Base-by-base conservation (phyloP, 1,140 invertebrate species). In the Trichomalopsis sarcophagae region DNA sequence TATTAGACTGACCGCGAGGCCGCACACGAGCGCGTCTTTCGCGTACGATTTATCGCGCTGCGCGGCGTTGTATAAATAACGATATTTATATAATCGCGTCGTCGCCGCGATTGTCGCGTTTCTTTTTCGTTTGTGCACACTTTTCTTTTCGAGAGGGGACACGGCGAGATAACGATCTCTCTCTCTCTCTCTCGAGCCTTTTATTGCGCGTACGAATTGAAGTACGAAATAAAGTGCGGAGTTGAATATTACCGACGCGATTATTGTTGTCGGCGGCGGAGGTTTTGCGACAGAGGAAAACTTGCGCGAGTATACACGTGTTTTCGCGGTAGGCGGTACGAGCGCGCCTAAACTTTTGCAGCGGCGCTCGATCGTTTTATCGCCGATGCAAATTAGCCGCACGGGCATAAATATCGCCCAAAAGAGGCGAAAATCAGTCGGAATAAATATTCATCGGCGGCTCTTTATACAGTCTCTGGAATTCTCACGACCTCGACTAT, bases 141-240 rank as follows among this genome's bases (percentile, higher is more conserved):
- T 36, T 36, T 36, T 36, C 33, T 3, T 36, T 36, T 36, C 50
- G 17, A 14, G 50, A 27, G 50, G 17, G 21, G 21, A 7, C 6
- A n/a, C 5, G 7, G 5, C 2, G 21, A 62, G 55, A 62, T 62
- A 62, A 62, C 17, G 55, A 62, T 62, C 55, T 55, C 4, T 13
- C 44, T 55, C 13, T 27, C 27, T 27, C 27, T 27, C 27, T 27
- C 27, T 27, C 27, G 1, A 27, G 50, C 13, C 50, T 55, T 55
- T 55, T 55, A 55, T 55, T 55, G 33, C 0, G 2, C 3, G 17
- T 17, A 14, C 50, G 17, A 62, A 62, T 62, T 62, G 55, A 62
- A 62, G 55, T 62, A 62, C 55, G 55, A 62, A 62, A 62, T 62
- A 62, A 62, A 62, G 55, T 62, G 55, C 55, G 17, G 55, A 62